Base-by-base conservation (phyloP, 2,113 vertebrate species). In the Regulus satrapa region DNA sequence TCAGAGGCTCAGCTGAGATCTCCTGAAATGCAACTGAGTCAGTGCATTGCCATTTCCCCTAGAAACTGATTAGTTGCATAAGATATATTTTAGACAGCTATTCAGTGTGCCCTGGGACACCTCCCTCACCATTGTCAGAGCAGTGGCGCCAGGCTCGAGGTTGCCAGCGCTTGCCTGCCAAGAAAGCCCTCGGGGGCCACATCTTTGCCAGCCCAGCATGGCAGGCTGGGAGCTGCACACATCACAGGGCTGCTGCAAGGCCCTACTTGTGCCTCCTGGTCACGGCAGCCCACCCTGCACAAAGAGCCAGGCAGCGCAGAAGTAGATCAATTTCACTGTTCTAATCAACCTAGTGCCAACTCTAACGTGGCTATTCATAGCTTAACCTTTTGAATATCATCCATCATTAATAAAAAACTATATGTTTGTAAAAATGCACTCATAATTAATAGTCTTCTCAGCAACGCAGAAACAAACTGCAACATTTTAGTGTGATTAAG, bases 221-320 rank as follows among this genome's bases (percentile, higher is more conserved):
- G 48, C 51, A 67, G 34, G 40, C 31, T 40, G 56, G 17, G n/a
- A 71, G 21, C 64, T 48, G 75, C 51, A 4, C 5, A 1, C 6
- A 0, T 21, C 40, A 18, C 0, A 0, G 24, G 18, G 18, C 43
- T 7, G 1, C 26, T 12, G 45, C 48, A 43, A 6, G 45, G 14
- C 5, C 17, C 15, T 54, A 6, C 2, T 89, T 89, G 45, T 79
- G 46, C 6, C 1, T 0, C 56, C 29, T 5, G 5, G 31, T 78
- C 68, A 54, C 2, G 0, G 20, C 52, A 36, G 7, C 59, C 77
- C 36, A 40, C 12, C 48, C 46, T 0, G 1, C 46, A 63, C 56
- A 82, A 29, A 71, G 13, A 78, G 10, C 11, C 61, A 38, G 14
- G 28, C 78, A 45, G 28, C 21, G 12, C 41, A 83, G 38, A 43